Base-by-base conservation (phyloP, 2,888 invertebrate genomes). In the Chironomus riparius region DNA sequence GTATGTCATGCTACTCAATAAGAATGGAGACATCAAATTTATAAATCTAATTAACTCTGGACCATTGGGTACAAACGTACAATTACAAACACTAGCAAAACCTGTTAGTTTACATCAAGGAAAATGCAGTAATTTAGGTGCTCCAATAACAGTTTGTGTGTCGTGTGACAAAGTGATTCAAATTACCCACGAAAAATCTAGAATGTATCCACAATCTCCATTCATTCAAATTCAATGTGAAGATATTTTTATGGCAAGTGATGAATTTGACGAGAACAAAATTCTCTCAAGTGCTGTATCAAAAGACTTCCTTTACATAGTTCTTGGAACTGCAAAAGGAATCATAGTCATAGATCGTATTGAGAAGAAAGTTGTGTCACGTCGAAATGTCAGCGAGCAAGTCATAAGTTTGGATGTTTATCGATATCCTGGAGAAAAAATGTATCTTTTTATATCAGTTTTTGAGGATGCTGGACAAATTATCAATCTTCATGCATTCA, bases 321-420 rank as follows among this genome's bases (percentile, higher is more conserved):
- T 83, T 18, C 78, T 84, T 75, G 85, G 84, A 18, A 83, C 84
- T 13, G 79, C 79, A n/a, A 79, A 79, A 24, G 84, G 84, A 4
- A 77, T 84, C 0, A 79, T 82, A 12, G 80, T 84, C 0, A 82
- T 81, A 47, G 81, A 83, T 76, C 77, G 81, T 0, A 76, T 77
- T 1, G 78, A 77, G 2, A 79, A 79, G 3, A 76, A 78, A 1
- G 79, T 80, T 70, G 79, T 82, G 3, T 76, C 83, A n/a, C 80
- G 81, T 12, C 82, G 83, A 61, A 83, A 82, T 78, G 80, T 83
- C 18, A 83, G 83, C 75, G 79, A 80, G 61, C 79, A 78, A n/a
- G 82, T 83, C 71, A 77, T 79, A 5, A 83, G 83, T 70, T 79
- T 84, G 21, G 85, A 84, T 77, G 79, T 83, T 5, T 82, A 80